phyloP scores from a whole-genome alignment of 2,888 invertebrate species.

The Ennomos erosarius region DNA sequence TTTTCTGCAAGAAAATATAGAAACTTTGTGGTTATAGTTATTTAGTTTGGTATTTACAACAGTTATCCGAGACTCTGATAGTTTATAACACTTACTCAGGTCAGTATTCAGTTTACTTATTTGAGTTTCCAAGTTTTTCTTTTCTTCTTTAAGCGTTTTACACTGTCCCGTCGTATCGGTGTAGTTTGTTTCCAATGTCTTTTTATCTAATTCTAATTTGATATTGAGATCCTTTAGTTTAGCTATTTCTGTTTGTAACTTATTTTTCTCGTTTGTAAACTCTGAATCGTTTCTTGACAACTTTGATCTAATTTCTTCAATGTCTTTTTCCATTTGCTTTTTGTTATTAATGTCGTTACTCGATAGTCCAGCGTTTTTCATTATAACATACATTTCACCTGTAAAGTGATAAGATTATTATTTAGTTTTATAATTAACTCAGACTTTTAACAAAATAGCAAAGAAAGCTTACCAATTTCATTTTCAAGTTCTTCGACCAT shows the following conservation, averaged over 20 bases:
- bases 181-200: constrained; percentile 70
- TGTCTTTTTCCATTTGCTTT: constrained; percentile 76
- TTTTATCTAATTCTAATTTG: constrained; percentile 77
- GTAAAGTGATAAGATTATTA: constrained; percentile 18
- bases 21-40: not conserved
- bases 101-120: constrained; percentile 85
- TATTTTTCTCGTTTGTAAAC: constrained; percentile 81
- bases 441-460: not conserved
- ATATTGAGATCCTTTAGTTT: constrained; percentile 81
- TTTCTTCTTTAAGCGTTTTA: constrained; percentile 87
- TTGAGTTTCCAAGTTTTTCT: constrained; percentile 86
- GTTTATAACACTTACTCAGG: constrained; percentile 76
- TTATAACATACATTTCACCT: constrained; percentile 86
- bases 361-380: constrained; percentile 85
- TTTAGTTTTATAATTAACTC: not conserved
- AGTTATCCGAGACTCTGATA: not conserved
- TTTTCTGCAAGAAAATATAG: constrained; percentile 69
- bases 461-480: constrained; percentile 88
- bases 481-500: constrained; percentile 95
- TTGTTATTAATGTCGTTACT: constrained; percentile 79
- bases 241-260: constrained; percentile 77
- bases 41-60: not conserved
- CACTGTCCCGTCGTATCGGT: constrained; percentile 68
- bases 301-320: constrained; percentile 83
- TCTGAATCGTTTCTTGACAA: constrained; percentile 79